These are phyloP conservation scores for Drosophila fulvimacula DNA, from an alignment of 2,888 invertebrate genomes.

Conservation along the genomic window DNA sequence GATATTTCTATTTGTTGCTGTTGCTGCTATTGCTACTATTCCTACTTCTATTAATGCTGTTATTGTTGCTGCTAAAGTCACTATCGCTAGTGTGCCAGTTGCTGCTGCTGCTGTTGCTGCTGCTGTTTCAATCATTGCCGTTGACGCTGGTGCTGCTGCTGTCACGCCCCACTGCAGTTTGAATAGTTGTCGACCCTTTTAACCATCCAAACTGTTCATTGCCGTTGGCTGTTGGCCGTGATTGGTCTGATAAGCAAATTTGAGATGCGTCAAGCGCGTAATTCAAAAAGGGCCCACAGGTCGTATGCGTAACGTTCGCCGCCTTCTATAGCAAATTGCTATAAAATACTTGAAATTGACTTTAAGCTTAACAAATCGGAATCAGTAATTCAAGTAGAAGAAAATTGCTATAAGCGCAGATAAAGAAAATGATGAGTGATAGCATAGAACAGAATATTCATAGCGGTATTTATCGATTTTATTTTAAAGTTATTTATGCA, in stretches of 20 bases:
- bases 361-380: not conserved
- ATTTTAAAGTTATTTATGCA: not conserved
- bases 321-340: not conserved
- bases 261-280: constrained; percentile 21
- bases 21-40: not conserved
- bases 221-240: constrained; percentile 22
- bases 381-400: not conserved
- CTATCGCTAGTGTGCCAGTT: not conserved
- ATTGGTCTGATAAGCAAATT: constrained; percentile 42
- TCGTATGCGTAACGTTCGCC: constrained; percentile 31
- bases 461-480: not conserved
- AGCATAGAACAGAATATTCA: not conserved
- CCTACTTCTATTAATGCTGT: not conserved
- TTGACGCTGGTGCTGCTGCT: constrained; percentile 22
- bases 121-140: not conserved
- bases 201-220: not conserved
- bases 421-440: not conserved
- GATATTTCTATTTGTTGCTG: not conserved
- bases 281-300: constrained; percentile 21
- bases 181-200: constrained; percentile 32
- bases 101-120: not conserved
- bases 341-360: not conserved
- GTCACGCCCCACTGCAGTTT: constrained; percentile 56
- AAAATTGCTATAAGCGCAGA: too few species aligned
- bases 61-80: constrained; percentile 33